phyloP scores from a whole-genome alignment of 2,113 vertebrate species.

The Glaucidium brasilianum region DNA sequence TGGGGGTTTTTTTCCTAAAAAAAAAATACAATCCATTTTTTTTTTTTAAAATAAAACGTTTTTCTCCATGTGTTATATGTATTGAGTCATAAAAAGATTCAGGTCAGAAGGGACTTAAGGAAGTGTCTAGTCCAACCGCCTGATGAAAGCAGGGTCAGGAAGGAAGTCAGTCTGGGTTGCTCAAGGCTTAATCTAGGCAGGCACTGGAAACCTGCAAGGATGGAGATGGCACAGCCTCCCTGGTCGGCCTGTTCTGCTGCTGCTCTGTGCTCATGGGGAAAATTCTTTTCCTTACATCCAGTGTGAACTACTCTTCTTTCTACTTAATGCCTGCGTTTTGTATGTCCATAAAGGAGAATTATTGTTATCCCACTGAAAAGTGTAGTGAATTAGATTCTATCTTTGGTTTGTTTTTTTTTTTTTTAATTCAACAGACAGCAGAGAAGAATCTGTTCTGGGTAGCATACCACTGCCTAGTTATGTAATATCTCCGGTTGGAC shows the following conservation, averaged over 20 bases:
- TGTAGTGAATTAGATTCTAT: background rate
- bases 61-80: background rate
- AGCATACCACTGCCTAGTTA: constrained; percentile 97
- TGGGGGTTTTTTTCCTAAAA: background rate
- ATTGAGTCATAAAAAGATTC: background rate
- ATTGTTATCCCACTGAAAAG: background rate
- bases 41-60: background rate
- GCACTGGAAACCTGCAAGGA: rapidly evolving
- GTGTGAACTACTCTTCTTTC: background rate
- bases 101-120: background rate
- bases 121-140: background rate
- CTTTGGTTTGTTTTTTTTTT: background rate
- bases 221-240: background rate
- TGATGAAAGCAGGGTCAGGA: background rate
- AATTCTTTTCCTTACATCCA: background rate
- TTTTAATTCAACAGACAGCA: constrained; percentile 84
- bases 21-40: background rate
- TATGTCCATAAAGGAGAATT: background rate
- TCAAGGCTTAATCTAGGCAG: background rate
- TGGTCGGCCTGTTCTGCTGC: background rate
- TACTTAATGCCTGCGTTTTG: background rate
- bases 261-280: background rate
- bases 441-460: constrained; percentile 94
- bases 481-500: constrained; percentile 85
- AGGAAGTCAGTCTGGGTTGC: background rate